Percentiles rank a stretch among this genome's conserved stretches.
phyloP scores from a whole-genome alignment of 2,888 invertebrate genomes.

The Incurvaria masculella region DNA sequence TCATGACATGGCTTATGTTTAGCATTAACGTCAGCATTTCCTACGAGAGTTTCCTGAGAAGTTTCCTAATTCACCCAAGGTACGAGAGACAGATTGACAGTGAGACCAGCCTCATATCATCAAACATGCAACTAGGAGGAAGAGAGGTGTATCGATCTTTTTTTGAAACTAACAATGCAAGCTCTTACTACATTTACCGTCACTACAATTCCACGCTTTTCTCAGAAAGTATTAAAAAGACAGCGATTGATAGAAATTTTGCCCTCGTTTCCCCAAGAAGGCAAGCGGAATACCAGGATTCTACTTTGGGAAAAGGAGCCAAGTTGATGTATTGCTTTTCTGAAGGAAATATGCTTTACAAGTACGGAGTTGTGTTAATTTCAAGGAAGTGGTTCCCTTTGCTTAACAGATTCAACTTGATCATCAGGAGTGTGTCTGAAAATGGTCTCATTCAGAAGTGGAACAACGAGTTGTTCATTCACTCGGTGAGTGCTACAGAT shows the following conservation, averaged over 20 bases:
- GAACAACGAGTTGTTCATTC: slow-evolving; percentile 42
- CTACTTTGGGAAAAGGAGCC: slow-evolving; percentile 40
- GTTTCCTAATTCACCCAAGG: slow-evolving; percentile 51
- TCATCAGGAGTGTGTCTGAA: slow-evolving; percentile 46
- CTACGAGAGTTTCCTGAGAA: slow-evolving; percentile 50
- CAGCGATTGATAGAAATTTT: slow-evolving; percentile 38
- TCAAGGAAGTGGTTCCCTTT: slow-evolving; percentile 48
- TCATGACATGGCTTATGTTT: slow-evolving; percentile 47
- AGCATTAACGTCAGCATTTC: slow-evolving; percentile 49
- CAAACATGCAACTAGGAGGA: slow-evolving; percentile 43
- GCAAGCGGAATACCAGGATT: slow-evolving; percentile 45
- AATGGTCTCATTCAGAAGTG: slow-evolving; percentile 51
- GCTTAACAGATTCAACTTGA: slow-evolving; percentile 38
- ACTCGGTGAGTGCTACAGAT: slow-evolving; percentile 25
- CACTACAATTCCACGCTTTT: slow-evolving; percentile 44
- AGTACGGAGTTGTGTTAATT: slow-evolving; percentile 47
- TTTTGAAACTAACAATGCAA: slow-evolving; percentile 48
- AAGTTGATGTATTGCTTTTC: slow-evolving; percentile 44
- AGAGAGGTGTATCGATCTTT: slow-evolving; percentile 48
- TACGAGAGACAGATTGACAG: slow-evolving; percentile 49
- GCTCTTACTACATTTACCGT: slow-evolving; percentile 47
- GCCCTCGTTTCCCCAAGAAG: slow-evolving; percentile 43
- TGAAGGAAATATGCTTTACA: slow-evolving; percentile 44
- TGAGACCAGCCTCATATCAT: slow-evolving; percentile 42
- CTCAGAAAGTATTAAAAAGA: slow-evolving; percentile 36